Base-by-base conservation (phyloP, 2,888 invertebrate genomes). In the Junonia oenone region DNA sequence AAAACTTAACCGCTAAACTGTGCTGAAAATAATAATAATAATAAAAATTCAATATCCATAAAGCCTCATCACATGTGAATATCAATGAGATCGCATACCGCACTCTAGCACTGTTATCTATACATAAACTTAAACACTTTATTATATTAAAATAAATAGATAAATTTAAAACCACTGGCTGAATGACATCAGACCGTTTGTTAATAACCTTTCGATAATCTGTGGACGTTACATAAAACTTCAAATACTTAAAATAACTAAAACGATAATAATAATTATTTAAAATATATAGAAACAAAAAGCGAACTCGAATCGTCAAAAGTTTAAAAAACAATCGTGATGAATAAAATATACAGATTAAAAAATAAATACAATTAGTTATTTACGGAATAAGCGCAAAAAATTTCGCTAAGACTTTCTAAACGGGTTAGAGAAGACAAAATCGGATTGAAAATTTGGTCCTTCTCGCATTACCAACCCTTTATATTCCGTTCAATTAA, bases 51-150 rank as follows among this genome's bases (percentile, higher is more conserved):
- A 73, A 69, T 71, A 75, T 58, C 56, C 59, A 67, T 68, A 72
- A 76, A 83, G 84, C 84, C 83, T 85, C 85, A 75, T 78, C 73
- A 80, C 76, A 75, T 69, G 71, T 73, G 71, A 74, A 76, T 71
- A 76, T 76, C 81, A 78, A 73, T 83, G 84, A 84, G 84, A 84
- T 84, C 84, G 77, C 73, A 52, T 67, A 63, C 59, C 52, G 62
- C 60, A 61, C 58, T 63, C 53, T 40, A 60, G 61, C 66, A 58
- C 59, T 60, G 58, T 54, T 58, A 43, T 50, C 45, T 38, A 35
- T 49, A 52, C 43, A 2, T 43, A 43, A 26, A 54, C 47, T 48
- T 43, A 33, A 46, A 40, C 31, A 47, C 40, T 43, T 43, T 27
- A n/a, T n/a, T n/a, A 48, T 37, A 47, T 47, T 45, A 45, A 52